Evolutionary conservation across 2,888 invertebrate species (phyloP).

Genomic region (Neria commutata): DNA sequence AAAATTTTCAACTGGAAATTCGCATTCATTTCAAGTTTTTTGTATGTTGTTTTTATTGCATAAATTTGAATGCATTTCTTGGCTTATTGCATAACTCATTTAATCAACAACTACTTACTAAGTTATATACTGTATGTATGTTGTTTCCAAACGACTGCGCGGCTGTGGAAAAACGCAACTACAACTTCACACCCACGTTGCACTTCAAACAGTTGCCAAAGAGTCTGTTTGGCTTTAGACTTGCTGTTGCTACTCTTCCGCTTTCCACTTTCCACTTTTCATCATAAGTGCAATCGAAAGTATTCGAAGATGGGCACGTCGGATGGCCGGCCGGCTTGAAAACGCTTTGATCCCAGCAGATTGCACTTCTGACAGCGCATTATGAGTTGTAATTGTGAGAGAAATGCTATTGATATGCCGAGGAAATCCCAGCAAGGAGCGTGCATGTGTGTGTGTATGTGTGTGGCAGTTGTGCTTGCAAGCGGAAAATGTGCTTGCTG

Average conservation of each 20-base stretch:
- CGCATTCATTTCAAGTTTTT: too few species aligned
- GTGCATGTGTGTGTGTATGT: neutral
- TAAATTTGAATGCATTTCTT: too few species aligned
- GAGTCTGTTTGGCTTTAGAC: slow-evolving; percentile 55
- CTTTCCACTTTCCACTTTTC: slow-evolving; percentile 12
- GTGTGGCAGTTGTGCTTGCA: neutral
- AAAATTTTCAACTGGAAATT: too few species aligned
- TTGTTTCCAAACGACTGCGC: too few species aligned
- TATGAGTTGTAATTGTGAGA: slow-evolving; percentile 42
- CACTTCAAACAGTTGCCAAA: slow-evolving; percentile 55
- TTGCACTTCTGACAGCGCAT: slow-evolving; percentile 30
- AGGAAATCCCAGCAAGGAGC: slow-evolving; percentile 19
- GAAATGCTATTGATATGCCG: slow-evolving; percentile 42
- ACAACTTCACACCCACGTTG: slow-evolving; percentile 24
- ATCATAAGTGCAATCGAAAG: slow-evolving; percentile 50
- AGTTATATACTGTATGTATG: too few species aligned
- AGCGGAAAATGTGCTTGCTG: neutral
- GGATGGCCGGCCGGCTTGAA: slow-evolving; percentile 31
- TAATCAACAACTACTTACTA: too few species aligned
- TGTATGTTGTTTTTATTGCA: too few species aligned
- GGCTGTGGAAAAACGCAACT: neutral
- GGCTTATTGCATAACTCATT: too few species aligned
- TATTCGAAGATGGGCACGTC: too few species aligned
- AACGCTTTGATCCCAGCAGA: slow-evolving; percentile 46
- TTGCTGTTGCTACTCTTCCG: slow-evolving; percentile 32